Evolutionary conservation across 2,888 invertebrate species (phyloP), one percentile per base, ranked within the genome.

Genomic region (Sinelater perroti): DNA sequence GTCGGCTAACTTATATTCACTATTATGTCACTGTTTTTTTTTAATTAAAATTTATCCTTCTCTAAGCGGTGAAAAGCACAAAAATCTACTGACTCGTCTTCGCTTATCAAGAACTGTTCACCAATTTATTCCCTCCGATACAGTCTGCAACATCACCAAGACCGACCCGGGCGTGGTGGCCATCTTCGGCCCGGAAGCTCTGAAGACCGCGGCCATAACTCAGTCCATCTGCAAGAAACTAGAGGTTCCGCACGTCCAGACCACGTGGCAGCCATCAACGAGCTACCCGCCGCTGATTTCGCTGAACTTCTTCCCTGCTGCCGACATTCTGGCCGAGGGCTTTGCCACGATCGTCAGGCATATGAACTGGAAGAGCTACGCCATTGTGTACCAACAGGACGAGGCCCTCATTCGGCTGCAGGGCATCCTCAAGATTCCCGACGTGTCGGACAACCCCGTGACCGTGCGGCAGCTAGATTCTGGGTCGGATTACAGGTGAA

Each of bases 181-280:
- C 31, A 83, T 97, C 24, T 88, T 96, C 70, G 95, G 95, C 1
- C 94, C 95, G 0, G 85, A 85, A 57, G 82, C 85, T 35, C 82
- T 81, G 62, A 75, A 81, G 30, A 82, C 87, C 0, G 81, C 90
- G 2, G 83, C 86, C 28, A 90, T 93, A 70, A 87, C 94, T 5
- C 89, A 93, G 73, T 91, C 93, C 20, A 86, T 95, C 63, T 90
- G 92, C 67, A 89, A 92, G 72, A 85, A 86, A 53, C 83, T 93
- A 66, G 93, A 94, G 79, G 84, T 97, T 60, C 96, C 97, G 0
- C 91, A 94, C 71, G 82, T 97, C 52, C 86, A 91, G 69, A 87
- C 87, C 0, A 85, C 86, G 60, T 90, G 90, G 83, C 87, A 89
- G 62, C 82, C 85, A 3, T 63, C 66, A 30, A 62, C 61, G 1